Percentiles rank a stretch among this genome's conserved stretches.
Evolutionary conservation across 2,797 vertebrate species (phyloP).

Genomic region (Gastrophryne carolinensis): DNA sequence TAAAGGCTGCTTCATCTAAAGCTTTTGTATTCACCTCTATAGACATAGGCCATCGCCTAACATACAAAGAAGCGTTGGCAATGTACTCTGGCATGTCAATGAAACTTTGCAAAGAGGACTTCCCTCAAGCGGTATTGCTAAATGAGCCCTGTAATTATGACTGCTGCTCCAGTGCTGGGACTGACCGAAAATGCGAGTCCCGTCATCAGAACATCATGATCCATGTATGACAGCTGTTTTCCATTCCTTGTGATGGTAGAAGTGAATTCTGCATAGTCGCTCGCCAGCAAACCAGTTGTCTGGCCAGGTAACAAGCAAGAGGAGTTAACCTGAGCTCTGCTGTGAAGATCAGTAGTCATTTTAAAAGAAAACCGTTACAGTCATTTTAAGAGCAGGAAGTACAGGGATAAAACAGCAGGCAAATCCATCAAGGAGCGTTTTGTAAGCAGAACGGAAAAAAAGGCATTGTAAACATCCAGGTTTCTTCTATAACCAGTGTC

Average conservation of each 20-base stretch:
- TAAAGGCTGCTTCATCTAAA: conserved; percentile 15
- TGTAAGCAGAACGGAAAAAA: background rate
- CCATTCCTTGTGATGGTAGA: conserved; percentile 57
- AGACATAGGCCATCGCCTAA: conserved; percentile 1
- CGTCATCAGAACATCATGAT: background rate
- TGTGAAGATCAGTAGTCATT: conserved; percentile 32
- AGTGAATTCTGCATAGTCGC: conserved; percentile 55
- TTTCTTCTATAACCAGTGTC: conserved; percentile 4
- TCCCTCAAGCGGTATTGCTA: conserved; percentile 42
- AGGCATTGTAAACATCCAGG: conserved; percentile 9
- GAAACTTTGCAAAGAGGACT: conserved; percentile 10
- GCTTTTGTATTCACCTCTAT: conserved; percentile 7
- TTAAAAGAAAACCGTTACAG: background rate
- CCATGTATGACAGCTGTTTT: conserved; percentile 57
- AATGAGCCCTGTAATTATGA: conserved; percentile 25
- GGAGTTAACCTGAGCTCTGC: conserved; percentile 41
- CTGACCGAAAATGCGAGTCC: background rate
- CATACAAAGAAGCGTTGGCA: background rate
- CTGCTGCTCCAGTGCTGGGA: background rate
- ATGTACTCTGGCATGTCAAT: conserved; percentile 8
- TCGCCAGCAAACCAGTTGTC: conserved; percentile 46
- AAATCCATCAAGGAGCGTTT: conserved; percentile 1
- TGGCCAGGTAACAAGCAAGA: conserved; percentile 33
- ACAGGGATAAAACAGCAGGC: conserved; percentile 3
- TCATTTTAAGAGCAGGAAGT: background rate